These are phyloP conservation scores for Leucopsar rothschildi DNA, from an alignment of 2,113 vertebrate genomes.

Conservation along the genomic window DNA sequence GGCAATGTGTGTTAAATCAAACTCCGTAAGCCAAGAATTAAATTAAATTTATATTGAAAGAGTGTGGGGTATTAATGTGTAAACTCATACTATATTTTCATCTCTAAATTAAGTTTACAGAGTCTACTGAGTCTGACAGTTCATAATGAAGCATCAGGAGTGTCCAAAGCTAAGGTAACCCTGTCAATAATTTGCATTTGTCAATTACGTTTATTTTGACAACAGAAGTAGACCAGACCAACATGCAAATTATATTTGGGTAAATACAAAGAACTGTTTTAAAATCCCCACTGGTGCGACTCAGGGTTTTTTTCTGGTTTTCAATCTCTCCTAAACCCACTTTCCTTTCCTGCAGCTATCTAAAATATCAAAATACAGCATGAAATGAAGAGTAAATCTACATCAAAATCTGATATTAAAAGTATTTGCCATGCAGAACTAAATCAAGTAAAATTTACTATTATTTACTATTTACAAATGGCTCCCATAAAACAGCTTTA, in stretches of 20 bases:
- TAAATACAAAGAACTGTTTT: neutral
- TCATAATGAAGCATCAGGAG: neutral
- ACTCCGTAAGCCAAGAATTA: neutral
- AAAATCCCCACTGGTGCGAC: neutral
- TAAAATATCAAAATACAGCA: neutral
- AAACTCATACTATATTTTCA: neutral
- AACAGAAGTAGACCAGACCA: conserved; percentile 19
- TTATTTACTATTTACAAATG: neutral
- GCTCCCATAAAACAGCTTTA: neutral
- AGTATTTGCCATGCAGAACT: neutral
- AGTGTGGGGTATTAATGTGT: neutral
- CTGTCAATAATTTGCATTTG: neutral
- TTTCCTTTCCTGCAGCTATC: neutral
- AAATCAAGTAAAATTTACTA: neutral
- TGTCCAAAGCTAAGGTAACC: conserved; percentile 4
- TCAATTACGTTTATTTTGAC: conserved; percentile 15
- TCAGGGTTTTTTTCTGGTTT: neutral
- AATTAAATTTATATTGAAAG: conserved; percentile 10
- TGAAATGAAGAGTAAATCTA: neutral
- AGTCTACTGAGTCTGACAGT: neutral
- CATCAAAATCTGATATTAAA: neutral
- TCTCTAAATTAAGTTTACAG: conserved; percentile 16
- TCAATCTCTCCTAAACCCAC: neutral
- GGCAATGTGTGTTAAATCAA: neutral
- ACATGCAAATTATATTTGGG: neutral